Evolutionary conservation across 2,113 vertebrate genomes (phyloP).

Genomic region (Sinocyclocheilus rhinocerous): DNA sequence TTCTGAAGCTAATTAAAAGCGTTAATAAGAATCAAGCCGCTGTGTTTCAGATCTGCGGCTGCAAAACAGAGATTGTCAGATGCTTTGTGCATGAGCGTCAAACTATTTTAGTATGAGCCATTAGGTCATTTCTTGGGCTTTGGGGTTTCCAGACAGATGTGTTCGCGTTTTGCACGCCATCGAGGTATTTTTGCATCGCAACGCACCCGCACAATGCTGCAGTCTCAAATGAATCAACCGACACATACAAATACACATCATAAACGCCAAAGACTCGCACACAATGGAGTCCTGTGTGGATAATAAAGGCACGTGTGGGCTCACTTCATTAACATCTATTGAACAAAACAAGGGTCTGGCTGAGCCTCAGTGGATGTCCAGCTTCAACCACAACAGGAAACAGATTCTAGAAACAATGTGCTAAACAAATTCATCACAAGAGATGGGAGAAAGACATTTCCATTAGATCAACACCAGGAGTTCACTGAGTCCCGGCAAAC

Average conservation of each 20-base stretch:
- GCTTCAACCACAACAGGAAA: conserved; percentile 71
- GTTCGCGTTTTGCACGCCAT: conserved; percentile 68
- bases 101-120: conserved; percentile 72
- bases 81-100: conserved; percentile 73
- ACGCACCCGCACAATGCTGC: conserved; percentile 20
- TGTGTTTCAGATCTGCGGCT: conserved; percentile 64
- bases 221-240: conserved; percentile 5
- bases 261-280: conserved; percentile 39
- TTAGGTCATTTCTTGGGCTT: conserved; percentile 77
- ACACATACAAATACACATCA: conserved; percentile 25
- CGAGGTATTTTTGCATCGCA: conserved; percentile 62
- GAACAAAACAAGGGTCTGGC: conserved; percentile 53
- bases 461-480: conserved; percentile 31
- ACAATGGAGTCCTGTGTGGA: conserved; percentile 62
- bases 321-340: conserved; percentile 54
- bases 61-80: conserved; percentile 63
- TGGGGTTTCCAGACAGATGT: conserved; percentile 73
- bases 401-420: conserved; percentile 65
- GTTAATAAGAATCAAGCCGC: conserved; percentile 63
- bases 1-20: conserved; percentile 69
- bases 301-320: conserved; percentile 68
- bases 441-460: conserved; percentile 38
- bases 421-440: conserved; percentile 41
- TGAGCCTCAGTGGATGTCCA: conserved; percentile 48
- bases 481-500: conserved; percentile 22